These are phyloP conservation scores for Coryphaenoides rupestris DNA, from an alignment of 2,113 vertebrate genomes.

Conservation along the genomic window DNA sequence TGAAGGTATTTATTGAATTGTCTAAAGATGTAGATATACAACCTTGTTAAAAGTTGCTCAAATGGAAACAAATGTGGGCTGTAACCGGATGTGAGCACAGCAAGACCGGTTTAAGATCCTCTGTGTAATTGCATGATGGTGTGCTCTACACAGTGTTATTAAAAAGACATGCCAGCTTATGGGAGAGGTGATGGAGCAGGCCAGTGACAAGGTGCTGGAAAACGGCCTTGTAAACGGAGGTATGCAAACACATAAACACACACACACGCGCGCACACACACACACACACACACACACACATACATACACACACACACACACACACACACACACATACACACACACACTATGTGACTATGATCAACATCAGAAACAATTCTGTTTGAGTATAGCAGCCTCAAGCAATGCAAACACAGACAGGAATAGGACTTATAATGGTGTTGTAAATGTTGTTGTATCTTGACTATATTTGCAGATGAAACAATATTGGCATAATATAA, in stretches of 20 bases:
- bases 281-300: conserved; percentile 1
- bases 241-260: conserved; percentile 44
- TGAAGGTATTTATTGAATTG: too few species aligned
- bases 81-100: too few species aligned
- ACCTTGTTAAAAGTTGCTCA: too few species aligned
- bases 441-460: too few species aligned
- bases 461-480: too few species aligned
- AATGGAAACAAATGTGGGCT: too few species aligned
- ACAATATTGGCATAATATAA: too few species aligned
- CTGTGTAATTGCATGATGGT: too few species aligned
- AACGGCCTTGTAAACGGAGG: conserved; percentile 86
- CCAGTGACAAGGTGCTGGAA: conserved; percentile 85
- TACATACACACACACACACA: neutral
- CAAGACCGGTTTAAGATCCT: too few species aligned
- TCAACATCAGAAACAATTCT: conserved; percentile 3
- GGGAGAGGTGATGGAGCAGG: conserved; percentile 86
- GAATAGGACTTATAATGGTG: neutral
- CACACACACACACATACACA: conserved; percentile 5
- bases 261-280: neutral
- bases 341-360: neutral
- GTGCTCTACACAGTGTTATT: conserved; percentile 73
- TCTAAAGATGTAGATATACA: too few species aligned
- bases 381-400: conserved; percentile 25
- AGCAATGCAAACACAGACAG: conserved; percentile 5
- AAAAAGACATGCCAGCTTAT: conserved; percentile 85